Conservation (phyloP, 1,140 invertebrate species). For the Latrodectus geometricus region DNA sequence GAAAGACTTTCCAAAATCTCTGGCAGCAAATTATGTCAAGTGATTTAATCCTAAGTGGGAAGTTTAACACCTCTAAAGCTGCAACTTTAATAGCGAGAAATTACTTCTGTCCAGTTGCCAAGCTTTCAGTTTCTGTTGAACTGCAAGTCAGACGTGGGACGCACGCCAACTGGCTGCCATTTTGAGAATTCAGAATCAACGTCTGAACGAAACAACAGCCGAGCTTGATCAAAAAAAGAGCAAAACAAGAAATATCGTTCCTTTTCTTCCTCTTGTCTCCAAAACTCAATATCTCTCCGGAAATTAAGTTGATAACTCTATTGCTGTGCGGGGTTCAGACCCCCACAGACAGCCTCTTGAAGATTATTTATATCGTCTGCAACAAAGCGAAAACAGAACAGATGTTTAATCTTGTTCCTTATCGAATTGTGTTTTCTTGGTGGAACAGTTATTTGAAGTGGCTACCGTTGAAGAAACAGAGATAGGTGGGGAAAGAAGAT, state of each 20-base stretch:
- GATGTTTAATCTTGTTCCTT: constrained; percentile 12
- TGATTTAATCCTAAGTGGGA: neutral
- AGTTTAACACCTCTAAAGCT: constrained; percentile 18
- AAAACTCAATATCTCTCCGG: constrained; percentile 10
- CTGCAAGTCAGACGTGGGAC: neutral
- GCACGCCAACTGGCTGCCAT: constrained; percentile 37
- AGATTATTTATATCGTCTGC: neutral
- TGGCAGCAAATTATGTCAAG: too few species aligned
- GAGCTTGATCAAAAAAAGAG: neutral
- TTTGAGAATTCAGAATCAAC: neutral
- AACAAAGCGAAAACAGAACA: constrained; percentile 3
- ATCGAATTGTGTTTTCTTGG: neutral
- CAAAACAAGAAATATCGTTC: neutral
- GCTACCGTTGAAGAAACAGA: too few species aligned
- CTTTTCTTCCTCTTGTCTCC: neutral
- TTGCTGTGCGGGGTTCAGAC: neutral
- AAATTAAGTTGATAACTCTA: constrained; percentile 35
- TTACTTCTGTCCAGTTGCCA: constrained; percentile 8
- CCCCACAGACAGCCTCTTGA: neutral
- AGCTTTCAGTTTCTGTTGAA: neutral
- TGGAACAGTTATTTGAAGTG: neutral
- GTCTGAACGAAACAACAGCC: neutral
- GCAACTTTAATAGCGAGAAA: constrained; percentile 39
- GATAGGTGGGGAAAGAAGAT: neutral
- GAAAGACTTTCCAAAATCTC: too few species aligned